Evolutionary conservation across 2,797 vertebrate genomes (phyloP).

Genomic region (Brotula barbata): DNA sequence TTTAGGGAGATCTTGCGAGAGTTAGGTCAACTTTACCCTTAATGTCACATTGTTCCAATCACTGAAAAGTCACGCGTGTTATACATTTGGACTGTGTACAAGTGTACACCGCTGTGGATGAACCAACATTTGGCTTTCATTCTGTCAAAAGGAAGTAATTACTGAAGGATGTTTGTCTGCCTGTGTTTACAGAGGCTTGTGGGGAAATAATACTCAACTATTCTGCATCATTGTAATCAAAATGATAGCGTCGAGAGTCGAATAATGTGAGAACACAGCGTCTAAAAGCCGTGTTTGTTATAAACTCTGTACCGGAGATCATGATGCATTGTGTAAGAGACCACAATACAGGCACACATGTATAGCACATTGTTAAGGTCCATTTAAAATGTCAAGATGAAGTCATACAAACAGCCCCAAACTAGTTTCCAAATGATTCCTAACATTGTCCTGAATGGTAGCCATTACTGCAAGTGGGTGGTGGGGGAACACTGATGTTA

Average conservation of each 20-base stretch:
- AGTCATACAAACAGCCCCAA: conserved; percentile 27
- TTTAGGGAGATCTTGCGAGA: neutral
- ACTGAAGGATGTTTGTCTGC: conserved; percentile 8
- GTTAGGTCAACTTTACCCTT: too few relatives aligned
- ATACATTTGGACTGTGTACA: neutral
- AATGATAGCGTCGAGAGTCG: conserved; percentile 10
- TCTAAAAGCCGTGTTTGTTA: neutral
- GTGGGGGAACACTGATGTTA: conserved; percentile 62
- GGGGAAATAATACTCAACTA: conserved; percentile 28
- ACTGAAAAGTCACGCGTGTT: too few relatives aligned
- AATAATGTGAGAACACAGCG: conserved; percentile 5
- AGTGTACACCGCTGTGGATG: neutral
- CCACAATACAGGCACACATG: neutral
- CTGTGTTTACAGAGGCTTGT: conserved; percentile 18
- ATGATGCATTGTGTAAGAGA: neutral
- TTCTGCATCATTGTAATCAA: conserved; percentile 28
- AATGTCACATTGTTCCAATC: too few relatives aligned
- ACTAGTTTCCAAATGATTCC: conserved; percentile 35
- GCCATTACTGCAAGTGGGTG: conserved; percentile 8
- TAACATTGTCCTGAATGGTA: conserved; percentile 37
- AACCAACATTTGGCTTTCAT: conserved; percentile 19
- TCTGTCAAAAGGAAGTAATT: conserved; percentile 28
- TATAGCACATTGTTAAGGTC: neutral
- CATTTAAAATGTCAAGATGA: conserved; percentile 11
- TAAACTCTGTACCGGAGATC: neutral